Percentiles rank a stretch among this genome's conserved stretches.
phyloP scores from a whole-genome alignment of 2,113 vertebrate species.

The Atlantisia rogersi region DNA sequence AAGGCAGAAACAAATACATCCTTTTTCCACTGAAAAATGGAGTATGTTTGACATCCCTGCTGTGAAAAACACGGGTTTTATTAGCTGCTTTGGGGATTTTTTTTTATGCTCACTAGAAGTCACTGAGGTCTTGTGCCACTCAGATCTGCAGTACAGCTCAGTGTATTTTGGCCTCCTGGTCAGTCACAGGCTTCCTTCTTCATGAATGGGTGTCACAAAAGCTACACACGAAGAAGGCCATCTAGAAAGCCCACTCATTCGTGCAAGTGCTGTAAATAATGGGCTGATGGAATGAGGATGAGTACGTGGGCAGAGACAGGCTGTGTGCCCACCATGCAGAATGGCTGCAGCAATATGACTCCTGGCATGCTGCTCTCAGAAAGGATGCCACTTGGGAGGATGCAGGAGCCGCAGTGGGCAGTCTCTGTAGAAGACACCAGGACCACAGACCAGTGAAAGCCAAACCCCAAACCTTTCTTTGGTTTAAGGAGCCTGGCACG shows the following conservation, averaged over 20 bases:
- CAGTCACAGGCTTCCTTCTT: background rate
- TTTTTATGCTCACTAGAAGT: background rate
- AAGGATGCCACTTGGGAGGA: background rate
- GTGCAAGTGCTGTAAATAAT: background rate
- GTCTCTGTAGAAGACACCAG: background rate
- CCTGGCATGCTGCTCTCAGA: background rate
- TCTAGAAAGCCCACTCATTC: background rate
- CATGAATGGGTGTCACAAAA: background rate
- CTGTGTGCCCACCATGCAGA: background rate
- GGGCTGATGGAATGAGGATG: background rate
- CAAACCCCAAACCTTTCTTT: background rate
- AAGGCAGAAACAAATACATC: slow-evolving; percentile 26
- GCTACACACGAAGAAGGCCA: background rate
- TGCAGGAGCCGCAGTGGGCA: background rate
- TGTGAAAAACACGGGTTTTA: background rate
- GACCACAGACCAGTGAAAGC: background rate
- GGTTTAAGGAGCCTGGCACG: background rate
- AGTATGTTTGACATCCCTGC: background rate
- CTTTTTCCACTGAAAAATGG: slow-evolving; percentile 41
- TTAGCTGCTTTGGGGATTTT: background rate
- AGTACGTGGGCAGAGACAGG: background rate
- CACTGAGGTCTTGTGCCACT: background rate
- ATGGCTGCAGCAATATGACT: background rate
- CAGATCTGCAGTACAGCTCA: background rate
- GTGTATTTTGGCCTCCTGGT: background rate